These are phyloP conservation scores for Poecilia gillii DNA, from an alignment of 2,797 vertebrate genomes.

Conservation along the genomic window DNA sequence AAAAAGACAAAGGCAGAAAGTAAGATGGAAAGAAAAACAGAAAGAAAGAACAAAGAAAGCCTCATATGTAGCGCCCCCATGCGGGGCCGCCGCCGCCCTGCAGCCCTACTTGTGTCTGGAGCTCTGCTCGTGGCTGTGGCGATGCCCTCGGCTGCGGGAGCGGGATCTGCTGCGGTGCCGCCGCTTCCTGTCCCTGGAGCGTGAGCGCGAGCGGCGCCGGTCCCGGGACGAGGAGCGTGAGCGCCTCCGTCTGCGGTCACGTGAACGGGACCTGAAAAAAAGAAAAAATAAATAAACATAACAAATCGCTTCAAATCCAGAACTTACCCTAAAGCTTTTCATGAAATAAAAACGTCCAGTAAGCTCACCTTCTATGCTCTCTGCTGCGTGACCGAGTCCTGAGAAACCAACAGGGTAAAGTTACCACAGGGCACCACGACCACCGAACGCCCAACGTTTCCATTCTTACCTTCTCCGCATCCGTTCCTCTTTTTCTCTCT, in stretches of 20 bases:
- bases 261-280: slow-evolving; percentile 86
- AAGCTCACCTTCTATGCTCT: slow-evolving; percentile 88
- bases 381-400: slow-evolving; percentile 92
- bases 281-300: neutral
- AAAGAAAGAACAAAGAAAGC: no score
- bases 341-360: neutral
- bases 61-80: no score
- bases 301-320: neutral
- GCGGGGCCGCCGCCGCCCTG: no score
- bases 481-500: slow-evolving; percentile 91
- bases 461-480: slow-evolving; percentile 86
- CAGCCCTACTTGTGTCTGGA: slow-evolving; percentile 87
- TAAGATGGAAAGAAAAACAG: no score
- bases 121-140: slow-evolving; percentile 83
- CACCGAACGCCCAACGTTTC: neutral
- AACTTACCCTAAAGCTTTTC: neutral
- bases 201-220: slow-evolving; percentile 80
- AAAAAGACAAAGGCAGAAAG: no score
- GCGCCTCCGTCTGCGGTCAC: slow-evolving; percentile 86
- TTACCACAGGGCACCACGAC: neutral
- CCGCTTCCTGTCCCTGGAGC: slow-evolving; percentile 84
- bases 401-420: neutral
- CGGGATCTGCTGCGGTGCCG: slow-evolving; percentile 89
- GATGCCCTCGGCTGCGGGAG: slow-evolving; percentile 88
- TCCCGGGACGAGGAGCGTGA: slow-evolving; percentile 78